Base-by-base conservation (phyloP, 2,888 invertebrate species). In the Atethmia centrago region DNA sequence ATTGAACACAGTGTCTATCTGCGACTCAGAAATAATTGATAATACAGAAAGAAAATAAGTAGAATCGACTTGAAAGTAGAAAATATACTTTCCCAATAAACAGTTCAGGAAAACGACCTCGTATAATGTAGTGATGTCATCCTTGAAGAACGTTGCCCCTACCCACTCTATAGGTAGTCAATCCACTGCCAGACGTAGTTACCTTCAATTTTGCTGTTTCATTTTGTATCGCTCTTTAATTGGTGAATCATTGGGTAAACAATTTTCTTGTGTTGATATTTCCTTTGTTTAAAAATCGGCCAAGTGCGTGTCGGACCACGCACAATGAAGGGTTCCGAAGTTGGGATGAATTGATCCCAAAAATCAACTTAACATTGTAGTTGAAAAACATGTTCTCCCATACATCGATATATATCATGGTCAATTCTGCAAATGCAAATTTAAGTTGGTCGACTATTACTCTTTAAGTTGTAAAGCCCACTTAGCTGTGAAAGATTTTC, bases 201-300 rank as follows among this genome's bases (percentile, higher is more conserved):
- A 28, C 21, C n/a, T 66, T 73, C n/a, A 36, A 65, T 77, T 51
- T 79, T 14, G 16, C 7, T 10, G 10, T 25, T 71, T 47, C 53
- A 71, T 64, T n/a, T 77, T 78, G 45, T 71, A 59, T 4, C 8
- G 31, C 16, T 58, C 12, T 25, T 40, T 63, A 58, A 49, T 76
- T 71, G 51, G 10, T 16, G 40, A 64, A 58, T 53, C 31, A 31
- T 25, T 31, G 16, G 78, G 25, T 68, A 9, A 31, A 31, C 59
- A 61, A 55, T 25, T 68, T 40, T 21, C n/a, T 61, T 36, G n/a
- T 19, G 10, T 25, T 49, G 21, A 25, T 36, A 21, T 1, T 75
- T 56, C 7, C 31, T 74, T 42, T 31, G 25, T 51, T 55, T 40
- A 40, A 55, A 25, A n/a, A n/a, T n/a, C n/a, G n/a, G n/a, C n/a